phyloP scores from a whole-genome alignment of 2,888 invertebrate species.

The Dasypolia templi region DNA sequence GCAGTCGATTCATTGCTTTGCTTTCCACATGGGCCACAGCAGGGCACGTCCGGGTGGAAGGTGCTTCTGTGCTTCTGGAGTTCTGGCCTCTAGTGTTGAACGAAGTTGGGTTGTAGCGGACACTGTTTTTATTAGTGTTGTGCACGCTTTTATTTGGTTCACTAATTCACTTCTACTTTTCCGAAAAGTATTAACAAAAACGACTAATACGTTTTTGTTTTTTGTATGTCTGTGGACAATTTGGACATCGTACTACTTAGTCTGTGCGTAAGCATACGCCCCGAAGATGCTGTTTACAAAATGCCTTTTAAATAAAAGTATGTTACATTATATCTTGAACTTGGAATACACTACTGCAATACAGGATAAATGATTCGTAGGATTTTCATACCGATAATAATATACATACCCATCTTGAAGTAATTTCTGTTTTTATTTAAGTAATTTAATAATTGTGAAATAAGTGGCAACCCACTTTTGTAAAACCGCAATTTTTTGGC shows the following conservation, averaged over 20 bases:
- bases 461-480: conserved; percentile 69
- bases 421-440: neutral
- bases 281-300: neutral
- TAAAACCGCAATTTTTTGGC: conserved; percentile 87
- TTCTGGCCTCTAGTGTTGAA: too few relatives aligned
- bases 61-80: too few relatives aligned
- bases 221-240: too few relatives aligned
- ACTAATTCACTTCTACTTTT: too few relatives aligned
- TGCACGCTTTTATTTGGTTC: too few relatives aligned
- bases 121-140: too few relatives aligned
- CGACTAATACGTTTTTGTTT: too few relatives aligned
- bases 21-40: neutral
- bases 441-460: neutral
- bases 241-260: too few relatives aligned
- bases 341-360: neutral
- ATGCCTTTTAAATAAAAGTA: neutral
- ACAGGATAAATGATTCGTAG: neutral
- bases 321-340: neutral
- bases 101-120: neutral
- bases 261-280: too few relatives aligned
- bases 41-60: neutral
- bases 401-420: neutral
- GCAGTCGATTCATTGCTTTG: neutral
- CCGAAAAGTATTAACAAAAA: too few relatives aligned
- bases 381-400: too few relatives aligned